These are phyloP conservation scores for Carassius auratus DNA, from an alignment of 2,113 vertebrate species.

Conservation along the genomic window DNA sequence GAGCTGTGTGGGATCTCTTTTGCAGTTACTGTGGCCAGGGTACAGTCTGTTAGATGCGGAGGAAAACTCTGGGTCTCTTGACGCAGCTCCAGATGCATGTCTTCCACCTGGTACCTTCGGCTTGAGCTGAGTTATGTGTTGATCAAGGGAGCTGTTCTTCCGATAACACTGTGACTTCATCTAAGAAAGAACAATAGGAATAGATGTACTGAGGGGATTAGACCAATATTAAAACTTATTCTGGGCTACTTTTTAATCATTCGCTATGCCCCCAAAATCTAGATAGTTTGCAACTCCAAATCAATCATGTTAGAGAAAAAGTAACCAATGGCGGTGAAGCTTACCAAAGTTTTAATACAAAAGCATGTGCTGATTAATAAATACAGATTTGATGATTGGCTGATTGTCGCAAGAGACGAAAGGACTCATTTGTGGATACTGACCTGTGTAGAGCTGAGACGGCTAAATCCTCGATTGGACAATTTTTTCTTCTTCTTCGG, in stretches of 20 bases:
- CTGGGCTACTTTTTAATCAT: background rate
- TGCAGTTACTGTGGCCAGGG: slow-evolving; percentile 74
- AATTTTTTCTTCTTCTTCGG: slow-evolving; percentile 85
- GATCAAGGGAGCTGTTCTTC: slow-evolving; percentile 73
- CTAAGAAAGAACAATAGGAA: slow-evolving; percentile 61
- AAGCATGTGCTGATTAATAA: background rate
- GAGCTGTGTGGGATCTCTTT: slow-evolving; percentile 64
- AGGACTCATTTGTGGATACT: slow-evolving; percentile 46
- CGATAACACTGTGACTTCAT: slow-evolving; percentile 82
- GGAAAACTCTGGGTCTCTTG: slow-evolving; percentile 78
- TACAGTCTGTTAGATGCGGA: slow-evolving; percentile 82
- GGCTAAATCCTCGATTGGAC: slow-evolving; percentile 75
- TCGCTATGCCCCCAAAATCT: background rate
- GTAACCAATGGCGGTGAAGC: background rate
- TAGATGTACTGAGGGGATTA: background rate
- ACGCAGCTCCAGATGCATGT: slow-evolving; percentile 73
- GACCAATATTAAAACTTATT: background rate
- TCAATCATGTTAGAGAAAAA: background rate
- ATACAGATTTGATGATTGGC: background rate
- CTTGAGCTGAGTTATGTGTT: slow-evolving; percentile 79
- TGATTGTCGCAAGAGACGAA: background rate
- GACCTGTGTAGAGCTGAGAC: slow-evolving; percentile 70
- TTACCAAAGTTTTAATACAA: no score
- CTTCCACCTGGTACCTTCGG: slow-evolving; percentile 83
- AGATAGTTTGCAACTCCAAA: background rate